phyloP scores from a whole-genome alignment of 2,888 invertebrate species.

The Dryococelus australis region DNA sequence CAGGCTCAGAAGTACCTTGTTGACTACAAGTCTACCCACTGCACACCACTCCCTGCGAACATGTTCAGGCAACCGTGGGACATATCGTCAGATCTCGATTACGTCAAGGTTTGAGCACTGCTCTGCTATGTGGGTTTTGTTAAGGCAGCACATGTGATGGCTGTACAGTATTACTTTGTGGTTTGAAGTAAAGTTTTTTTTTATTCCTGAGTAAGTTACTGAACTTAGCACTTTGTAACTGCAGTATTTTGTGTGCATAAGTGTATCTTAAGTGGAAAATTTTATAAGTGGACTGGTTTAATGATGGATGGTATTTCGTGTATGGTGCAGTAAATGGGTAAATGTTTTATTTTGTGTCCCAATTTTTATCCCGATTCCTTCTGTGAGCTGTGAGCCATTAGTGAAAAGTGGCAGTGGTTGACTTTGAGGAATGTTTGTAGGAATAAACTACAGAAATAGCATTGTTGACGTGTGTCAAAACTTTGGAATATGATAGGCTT shows the following conservation, averaged over 20 bases:
- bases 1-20: conserved; percentile 82
- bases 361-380: neutral
- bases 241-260: neutral
- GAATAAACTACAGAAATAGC: neutral
- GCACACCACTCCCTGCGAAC: conserved; percentile 78
- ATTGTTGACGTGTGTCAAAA: neutral
- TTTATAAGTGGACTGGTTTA: neutral
- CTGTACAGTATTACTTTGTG: conserved; percentile 1
- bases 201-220: neutral
- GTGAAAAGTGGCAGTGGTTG: neutral
- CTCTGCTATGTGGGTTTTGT: neutral
- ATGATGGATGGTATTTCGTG: neutral
- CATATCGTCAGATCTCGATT: conserved; percentile 35
- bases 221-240: neutral
- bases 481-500: neutral
- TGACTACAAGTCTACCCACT: conserved; percentile 87
- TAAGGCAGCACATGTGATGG: neutral
- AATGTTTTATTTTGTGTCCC: neutral
- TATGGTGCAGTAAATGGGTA: neutral
- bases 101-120: conserved; percentile 33
- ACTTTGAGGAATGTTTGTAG: neutral
- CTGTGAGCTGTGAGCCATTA: neutral
- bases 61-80: conserved; percentile 64
- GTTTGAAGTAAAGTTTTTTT: neutral
- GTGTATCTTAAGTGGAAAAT: neutral